A percentile compares a stretch with the other conserved stretches of the same genome.
phyloP scores from a whole-genome alignment of 2,113 vertebrate genomes.

The Dascyllus trimaculatus region DNA sequence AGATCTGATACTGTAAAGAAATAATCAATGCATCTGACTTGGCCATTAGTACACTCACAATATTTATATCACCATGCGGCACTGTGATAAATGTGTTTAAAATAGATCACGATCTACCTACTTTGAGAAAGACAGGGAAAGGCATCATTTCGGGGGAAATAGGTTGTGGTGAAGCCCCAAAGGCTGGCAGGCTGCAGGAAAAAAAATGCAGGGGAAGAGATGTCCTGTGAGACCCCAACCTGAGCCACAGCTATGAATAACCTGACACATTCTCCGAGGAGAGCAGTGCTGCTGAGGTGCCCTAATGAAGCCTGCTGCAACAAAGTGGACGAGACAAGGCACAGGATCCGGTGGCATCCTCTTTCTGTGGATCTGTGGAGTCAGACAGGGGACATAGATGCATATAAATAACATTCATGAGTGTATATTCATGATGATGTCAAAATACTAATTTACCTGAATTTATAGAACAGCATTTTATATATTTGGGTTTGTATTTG shows the following conservation, averaged over 20 bases:
- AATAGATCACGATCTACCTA: constrained; percentile 34
- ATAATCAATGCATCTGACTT: constrained; percentile 17
- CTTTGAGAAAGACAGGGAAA: constrained; percentile 25
- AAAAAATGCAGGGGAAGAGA: constrained; percentile 50
- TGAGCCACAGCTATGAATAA: constrained; percentile 75
- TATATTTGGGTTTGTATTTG: no score
- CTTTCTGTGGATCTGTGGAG: constrained; percentile 2
- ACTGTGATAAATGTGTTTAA: constrained; percentile 28
- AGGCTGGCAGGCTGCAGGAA: constrained; percentile 45
- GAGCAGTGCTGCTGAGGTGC: constrained; percentile 49
- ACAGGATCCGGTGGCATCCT: neutral
- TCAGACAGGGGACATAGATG: constrained; percentile 2
- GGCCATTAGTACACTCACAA: constrained; percentile 30
- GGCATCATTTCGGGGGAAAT: constrained; percentile 40
- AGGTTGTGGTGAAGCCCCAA: constrained; percentile 48
- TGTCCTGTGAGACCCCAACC: constrained; percentile 56
- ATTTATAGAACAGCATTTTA: no score
- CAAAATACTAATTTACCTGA: neutral
- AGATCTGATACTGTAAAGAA: constrained; percentile 10
- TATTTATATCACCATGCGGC: constrained; percentile 15
- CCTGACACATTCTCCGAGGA: constrained; percentile 65
- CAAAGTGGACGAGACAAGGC: constrained; percentile 30
- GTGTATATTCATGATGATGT: neutral
- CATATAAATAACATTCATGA: neutral
- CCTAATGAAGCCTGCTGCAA: constrained; percentile 66